Percentiles rank a stretch among this genome's conserved stretches.
phyloP scores from a whole-genome alignment of 1,140 invertebrate genomes.

The Bombus impatiens region DNA sequence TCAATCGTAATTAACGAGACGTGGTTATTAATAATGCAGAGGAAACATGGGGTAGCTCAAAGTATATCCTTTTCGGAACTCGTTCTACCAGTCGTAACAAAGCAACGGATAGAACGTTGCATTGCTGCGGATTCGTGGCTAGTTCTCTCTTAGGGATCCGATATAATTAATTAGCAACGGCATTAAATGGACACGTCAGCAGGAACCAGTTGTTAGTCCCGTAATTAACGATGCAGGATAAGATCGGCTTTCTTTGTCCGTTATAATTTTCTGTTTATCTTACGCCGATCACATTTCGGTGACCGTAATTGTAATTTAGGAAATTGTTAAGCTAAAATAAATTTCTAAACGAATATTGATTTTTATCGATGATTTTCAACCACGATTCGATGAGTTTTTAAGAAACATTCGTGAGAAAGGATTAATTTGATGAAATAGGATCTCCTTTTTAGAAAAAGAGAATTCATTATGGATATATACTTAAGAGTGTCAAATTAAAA shows the following conservation, averaged over 20 bases:
- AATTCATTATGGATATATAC: not conserved
- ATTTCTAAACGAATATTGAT: not conserved
- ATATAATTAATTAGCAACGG: slow-evolving; percentile 72
- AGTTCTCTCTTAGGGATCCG: slow-evolving; percentile 34
- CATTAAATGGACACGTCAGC: slow-evolving; percentile 73
- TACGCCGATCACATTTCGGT: not conserved
- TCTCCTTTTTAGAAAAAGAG: too few relatives aligned
- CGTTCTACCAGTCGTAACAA: slow-evolving; percentile 46
- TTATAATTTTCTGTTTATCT: slow-evolving; percentile 22
- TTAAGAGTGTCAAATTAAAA: too few relatives aligned
- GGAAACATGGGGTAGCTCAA: not conserved
- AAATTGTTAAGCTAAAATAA: not conserved
- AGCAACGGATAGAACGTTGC: slow-evolving; percentile 66
- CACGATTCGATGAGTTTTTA: not conserved
- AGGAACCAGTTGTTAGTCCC: slow-evolving; percentile 55
- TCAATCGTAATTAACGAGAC: slow-evolving; percentile 46
- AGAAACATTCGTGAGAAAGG: not conserved
- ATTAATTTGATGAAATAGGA: too few relatives aligned
- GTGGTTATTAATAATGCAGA: slow-evolving; percentile 31
- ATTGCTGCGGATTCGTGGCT: slow-evolving; percentile 55
- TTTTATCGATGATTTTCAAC: not conserved
- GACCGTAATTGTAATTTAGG: not conserved
- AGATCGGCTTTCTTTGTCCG: slow-evolving; percentile 52
- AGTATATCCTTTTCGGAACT: slow-evolving; percentile 41
- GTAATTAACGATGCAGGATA: slow-evolving; percentile 71